A percentile compares a stretch with the other conserved stretches of the same genome.
These are phyloP conservation scores for Rhagonycha lutea DNA, from an alignment of 2,888 invertebrate species.

Conservation along the genomic window DNA sequence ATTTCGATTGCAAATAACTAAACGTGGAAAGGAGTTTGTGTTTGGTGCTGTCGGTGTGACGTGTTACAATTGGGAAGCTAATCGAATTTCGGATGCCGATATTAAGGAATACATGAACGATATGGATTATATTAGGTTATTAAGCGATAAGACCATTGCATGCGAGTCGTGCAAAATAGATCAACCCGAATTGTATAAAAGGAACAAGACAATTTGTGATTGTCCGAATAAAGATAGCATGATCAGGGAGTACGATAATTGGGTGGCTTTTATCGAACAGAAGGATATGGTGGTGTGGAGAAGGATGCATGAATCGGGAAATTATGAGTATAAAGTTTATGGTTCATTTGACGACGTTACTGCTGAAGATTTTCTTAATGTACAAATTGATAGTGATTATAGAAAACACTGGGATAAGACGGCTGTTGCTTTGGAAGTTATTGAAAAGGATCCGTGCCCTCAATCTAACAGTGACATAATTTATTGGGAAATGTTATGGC, in stretches of 20 bases:
- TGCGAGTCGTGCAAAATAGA: constrained; percentile 55
- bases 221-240: constrained; percentile 45
- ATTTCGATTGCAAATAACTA: constrained; percentile 54
- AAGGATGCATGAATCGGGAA: constrained; percentile 67
- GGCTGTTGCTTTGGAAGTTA: constrained; percentile 70
- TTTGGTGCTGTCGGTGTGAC: constrained; percentile 61
- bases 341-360: constrained; percentile 79
- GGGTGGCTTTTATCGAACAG: constrained; percentile 80
- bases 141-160: constrained; percentile 60
- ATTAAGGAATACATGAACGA: constrained; percentile 62
- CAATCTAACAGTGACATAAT: constrained; percentile 70
- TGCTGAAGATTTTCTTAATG: constrained; percentile 79
- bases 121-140: constrained; percentile 60
- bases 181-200: constrained; percentile 49
- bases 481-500: constrained; percentile 91
- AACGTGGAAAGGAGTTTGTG: constrained; percentile 60
- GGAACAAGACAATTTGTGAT: constrained; percentile 57
- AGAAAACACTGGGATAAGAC: constrained; percentile 80
- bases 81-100: constrained; percentile 62
- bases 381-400: constrained; percentile 81
- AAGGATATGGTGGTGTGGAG: constrained; percentile 83
- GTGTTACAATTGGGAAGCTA: constrained; percentile 65
- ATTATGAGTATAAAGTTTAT: constrained; percentile 86
- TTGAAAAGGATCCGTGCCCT: constrained; percentile 66
- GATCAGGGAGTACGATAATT: constrained; percentile 58